Base-by-base conservation (phyloP, 1,140 invertebrate species). In the Muscidifurax raptorellus region DNA sequence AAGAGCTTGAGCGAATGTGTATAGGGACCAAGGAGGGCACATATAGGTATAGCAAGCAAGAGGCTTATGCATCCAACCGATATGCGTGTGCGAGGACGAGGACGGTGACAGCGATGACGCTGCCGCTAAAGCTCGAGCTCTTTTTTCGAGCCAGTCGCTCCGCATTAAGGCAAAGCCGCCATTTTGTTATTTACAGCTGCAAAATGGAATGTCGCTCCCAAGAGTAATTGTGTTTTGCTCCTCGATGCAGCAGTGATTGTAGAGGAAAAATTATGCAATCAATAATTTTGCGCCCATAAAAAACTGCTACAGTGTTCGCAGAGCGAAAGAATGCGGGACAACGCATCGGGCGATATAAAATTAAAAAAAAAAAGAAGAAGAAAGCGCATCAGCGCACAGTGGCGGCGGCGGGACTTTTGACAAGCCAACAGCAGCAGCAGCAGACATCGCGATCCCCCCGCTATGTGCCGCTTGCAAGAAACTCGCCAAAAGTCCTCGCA, bases 351-450 rank as follows among this genome's bases (percentile, higher is more conserved):
- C 10, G 66, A 40, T 40, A 40, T 18, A 32, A 7, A 30, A 18
- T 0, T 36, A 15, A n/a, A n/a, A 22, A 30, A 22, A 74, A 22
- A 47, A 36, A 1, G 40, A 27, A 30, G 9, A 47, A 22, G 9
- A 74, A 64, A 40, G 2, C 7, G 44, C 27, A 1, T 18, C 5
- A 28, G 64, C 10, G n/a, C 28, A 18, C 78, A 25, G 79, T n/a
- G n/a, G 47, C 44, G 28, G 12, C 80, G 40, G 25, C 47, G 25
- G 22, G 6, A 40, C 40, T 44, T 76, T 82, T 76, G 52, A 76
- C 81, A 66, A 76, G 72, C 71, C 28, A 66, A 22, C 59, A 52
- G 15, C 47, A 52, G 47, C 47, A 18, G 52, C 52, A 59, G 52
- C 52, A 69, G 66, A 69, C 66, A 69, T 40, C 36, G 9, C 28